These are phyloP conservation scores for Pungitius pungitius DNA, from an alignment of 2,113 vertebrate genomes.

Conservation along the genomic window DNA sequence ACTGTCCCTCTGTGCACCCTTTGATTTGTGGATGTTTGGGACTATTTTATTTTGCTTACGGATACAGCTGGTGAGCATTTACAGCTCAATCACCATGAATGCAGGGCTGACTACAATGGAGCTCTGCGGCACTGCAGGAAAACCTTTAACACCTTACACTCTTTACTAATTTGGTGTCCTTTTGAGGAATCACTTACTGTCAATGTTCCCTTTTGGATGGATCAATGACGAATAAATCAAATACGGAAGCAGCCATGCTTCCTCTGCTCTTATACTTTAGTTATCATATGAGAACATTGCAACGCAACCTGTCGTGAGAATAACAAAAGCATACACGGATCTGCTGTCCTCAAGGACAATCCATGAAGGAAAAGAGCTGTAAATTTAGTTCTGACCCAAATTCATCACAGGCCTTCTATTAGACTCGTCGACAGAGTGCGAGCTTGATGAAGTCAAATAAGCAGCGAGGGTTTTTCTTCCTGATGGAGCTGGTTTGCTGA, in stretches of 20 bases:
- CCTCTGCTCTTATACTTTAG: background rate
- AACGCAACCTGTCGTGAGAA: background rate
- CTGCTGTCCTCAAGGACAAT: background rate
- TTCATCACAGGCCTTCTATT: background rate
- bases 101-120: background rate
- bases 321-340: background rate
- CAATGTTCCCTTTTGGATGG: background rate
- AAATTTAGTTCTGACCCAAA: slow-evolving; percentile 1
- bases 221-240: background rate
- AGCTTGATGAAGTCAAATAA: slow-evolving; percentile 72
- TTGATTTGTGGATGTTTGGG: rapidly evolving
- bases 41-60: slow-evolving; percentile 1
- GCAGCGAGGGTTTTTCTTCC: slow-evolving; percentile 53
- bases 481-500: slow-evolving; percentile 69
- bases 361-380: background rate
- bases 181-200: background rate
- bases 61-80: background rate
- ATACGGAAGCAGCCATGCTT: background rate
- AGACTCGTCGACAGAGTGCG: slow-evolving; percentile 16
- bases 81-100: background rate
- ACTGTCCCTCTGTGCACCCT: background rate
- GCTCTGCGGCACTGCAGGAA: background rate
- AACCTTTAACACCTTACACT: background rate
- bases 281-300: background rate
- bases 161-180: background rate